A percentile compares a stretch with the other conserved stretches of the same genome.
phyloP scores from a whole-genome alignment of 2,797 vertebrate genomes.

The Tympanoctomys barrerae region DNA sequence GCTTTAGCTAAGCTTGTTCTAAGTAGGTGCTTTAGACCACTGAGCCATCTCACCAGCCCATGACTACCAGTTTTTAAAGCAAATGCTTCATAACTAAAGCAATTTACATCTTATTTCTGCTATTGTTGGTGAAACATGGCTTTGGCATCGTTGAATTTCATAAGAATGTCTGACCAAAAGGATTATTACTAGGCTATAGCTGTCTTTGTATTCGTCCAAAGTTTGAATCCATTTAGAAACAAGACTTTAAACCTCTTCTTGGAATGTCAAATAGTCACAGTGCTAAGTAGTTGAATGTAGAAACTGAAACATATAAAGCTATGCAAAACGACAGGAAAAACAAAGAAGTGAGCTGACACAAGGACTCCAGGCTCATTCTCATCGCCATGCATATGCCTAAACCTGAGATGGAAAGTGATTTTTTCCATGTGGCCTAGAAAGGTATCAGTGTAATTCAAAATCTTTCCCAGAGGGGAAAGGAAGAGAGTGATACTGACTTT shows the following conservation, averaged over 20 bases:
- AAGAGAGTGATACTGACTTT: slow-evolving; percentile 88
- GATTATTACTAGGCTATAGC: neutral
- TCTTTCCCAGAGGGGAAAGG: slow-evolving; percentile 64
- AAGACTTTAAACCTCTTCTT: neutral
- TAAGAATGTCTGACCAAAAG: slow-evolving; percentile 58
- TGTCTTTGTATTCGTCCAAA: slow-evolving; percentile 42
- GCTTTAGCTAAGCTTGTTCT: too few relatives aligned
- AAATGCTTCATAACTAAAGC: slow-evolving; percentile 59
- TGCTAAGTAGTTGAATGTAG: neutral
- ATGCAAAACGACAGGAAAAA: neutral
- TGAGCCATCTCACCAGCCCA: too few relatives aligned
- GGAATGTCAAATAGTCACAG: neutral
- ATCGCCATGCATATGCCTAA: neutral
- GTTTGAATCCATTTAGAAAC: slow-evolving; percentile 15
- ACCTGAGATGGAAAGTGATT: slow-evolving; percentile 7
- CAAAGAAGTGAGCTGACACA: neutral
- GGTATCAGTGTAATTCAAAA: slow-evolving; percentile 32
- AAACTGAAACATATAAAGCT: slow-evolving; percentile 16
- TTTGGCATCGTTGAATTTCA: slow-evolving; percentile 28
- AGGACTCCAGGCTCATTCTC: neutral
- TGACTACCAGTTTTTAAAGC: too few relatives aligned
- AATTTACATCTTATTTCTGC: neutral
- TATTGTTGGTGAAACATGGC: slow-evolving; percentile 20
- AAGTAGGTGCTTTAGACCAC: too few relatives aligned
- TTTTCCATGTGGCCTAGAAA: too few relatives aligned